These are phyloP conservation scores for Clarias batrachus DNA, from an alignment of 2,113 vertebrate species.

Conservation along the genomic window DNA sequence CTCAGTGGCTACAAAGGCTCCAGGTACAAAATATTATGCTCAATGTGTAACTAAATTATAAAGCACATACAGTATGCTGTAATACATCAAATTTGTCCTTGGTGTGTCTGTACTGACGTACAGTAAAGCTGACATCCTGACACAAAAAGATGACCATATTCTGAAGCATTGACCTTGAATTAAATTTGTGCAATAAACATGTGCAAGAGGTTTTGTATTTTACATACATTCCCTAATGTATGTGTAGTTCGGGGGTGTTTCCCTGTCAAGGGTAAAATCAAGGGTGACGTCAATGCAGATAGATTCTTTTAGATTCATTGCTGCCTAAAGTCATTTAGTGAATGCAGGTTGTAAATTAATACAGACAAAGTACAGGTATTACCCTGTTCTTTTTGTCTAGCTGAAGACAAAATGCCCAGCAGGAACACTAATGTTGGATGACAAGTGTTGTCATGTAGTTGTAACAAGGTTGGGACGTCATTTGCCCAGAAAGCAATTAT, in stretches of 20 bases:
- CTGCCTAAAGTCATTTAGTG: neutral
- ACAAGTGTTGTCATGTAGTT: too few relatives aligned
- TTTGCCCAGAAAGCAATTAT: too few relatives aligned
- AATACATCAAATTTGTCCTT: neutral
- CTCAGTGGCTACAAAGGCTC: slow-evolving; percentile 86
- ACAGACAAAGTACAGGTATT: neutral
- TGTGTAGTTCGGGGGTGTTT: neutral
- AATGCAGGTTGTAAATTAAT: neutral
- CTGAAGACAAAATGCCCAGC: neutral
- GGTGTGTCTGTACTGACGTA: neutral
- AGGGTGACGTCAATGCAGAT: neutral
- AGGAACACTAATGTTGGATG: too few relatives aligned
- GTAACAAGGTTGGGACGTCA: too few relatives aligned
- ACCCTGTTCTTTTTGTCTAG: neutral
- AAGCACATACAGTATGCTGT: neutral
- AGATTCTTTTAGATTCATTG: neutral
- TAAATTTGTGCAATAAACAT: neutral
- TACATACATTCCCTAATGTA: neutral
- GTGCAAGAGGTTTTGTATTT: neutral
- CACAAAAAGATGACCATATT: neutral
- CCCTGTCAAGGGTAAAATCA: neutral
- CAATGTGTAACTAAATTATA: neutral
- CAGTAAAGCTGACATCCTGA: neutral
- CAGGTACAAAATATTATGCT: slow-evolving; percentile 72
- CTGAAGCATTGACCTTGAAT: neutral